phyloP scores from a whole-genome alignment of 2,113 vertebrate genomes.

The Hyaena hyaena region DNA sequence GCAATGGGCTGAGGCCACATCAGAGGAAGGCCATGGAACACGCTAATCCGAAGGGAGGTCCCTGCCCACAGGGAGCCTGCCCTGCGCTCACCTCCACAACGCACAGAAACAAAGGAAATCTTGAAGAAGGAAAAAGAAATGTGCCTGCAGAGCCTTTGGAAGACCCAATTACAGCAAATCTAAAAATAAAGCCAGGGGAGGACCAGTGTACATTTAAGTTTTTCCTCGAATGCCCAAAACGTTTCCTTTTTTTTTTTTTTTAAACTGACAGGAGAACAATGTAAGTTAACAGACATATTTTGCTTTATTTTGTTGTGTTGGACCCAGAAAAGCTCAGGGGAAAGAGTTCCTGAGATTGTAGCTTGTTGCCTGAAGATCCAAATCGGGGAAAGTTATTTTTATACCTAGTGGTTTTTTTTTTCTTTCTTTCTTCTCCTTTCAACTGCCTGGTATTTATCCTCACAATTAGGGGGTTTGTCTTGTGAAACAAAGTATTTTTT shows the following conservation, averaged over 20 bases:
- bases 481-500: conserved; percentile 63
- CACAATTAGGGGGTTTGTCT: conserved; percentile 56
- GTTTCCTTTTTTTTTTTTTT: not conserved
- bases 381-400: conserved; percentile 76
- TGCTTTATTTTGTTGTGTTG: conserved; percentile 40
- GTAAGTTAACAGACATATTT: conserved; percentile 53
- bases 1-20: not conserved
- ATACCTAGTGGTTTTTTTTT: conserved; percentile 48
- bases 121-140: conserved; percentile 21
- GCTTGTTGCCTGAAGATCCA: conserved; percentile 66
- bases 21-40: not conserved
- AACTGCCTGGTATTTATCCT: conserved; percentile 69
- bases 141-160: not conserved
- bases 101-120: not conserved
- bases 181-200: conserved; percentile 63
- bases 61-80: not conserved
- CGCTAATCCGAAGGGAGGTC: not conserved
- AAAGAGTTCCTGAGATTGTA: conserved; percentile 75
- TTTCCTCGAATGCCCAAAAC: conserved; percentile 60
- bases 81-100: not conserved
- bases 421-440: conserved; percentile 46
- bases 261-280: conserved; percentile 46
- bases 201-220: not conserved
- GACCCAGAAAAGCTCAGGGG: conserved; percentile 62
- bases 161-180: conserved; percentile 59